Conservation (phyloP, 1,140 invertebrate species). For the Pinna nobilis region DNA sequence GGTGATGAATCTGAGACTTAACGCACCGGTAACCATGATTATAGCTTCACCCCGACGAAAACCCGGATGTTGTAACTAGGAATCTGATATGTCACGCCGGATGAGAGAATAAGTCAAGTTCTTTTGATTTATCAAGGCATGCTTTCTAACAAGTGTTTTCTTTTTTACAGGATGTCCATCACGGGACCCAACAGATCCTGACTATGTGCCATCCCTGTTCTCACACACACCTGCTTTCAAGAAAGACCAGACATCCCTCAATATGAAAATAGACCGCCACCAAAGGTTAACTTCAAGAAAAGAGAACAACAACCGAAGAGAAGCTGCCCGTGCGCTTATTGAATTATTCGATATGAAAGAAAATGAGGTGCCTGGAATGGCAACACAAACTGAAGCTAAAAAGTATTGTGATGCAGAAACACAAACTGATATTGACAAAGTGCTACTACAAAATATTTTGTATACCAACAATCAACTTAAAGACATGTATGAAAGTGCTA, state of each 20-base stretch:
- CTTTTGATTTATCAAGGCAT: too few species aligned
- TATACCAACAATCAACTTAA: not conserved
- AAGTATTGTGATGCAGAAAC: not conserved
- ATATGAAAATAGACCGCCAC: not conserved
- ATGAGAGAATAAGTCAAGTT: too few species aligned
- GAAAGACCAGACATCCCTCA: not conserved
- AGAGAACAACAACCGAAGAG: not conserved
- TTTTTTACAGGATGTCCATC: not conserved
- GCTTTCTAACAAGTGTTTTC: too few species aligned
- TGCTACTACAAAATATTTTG: not conserved
- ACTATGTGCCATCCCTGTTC: slow-evolving; percentile 8
- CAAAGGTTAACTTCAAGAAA: not conserved
- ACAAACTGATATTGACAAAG: not conserved
- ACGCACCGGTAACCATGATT: too few species aligned
- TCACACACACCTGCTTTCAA: not conserved
- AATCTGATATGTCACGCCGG: too few species aligned
- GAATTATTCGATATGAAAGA: too few species aligned
- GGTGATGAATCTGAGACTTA: too few species aligned
- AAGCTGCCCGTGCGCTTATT: not conserved
- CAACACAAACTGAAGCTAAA: not conserved
- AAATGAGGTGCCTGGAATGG: not conserved
- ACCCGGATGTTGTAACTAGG: too few species aligned
- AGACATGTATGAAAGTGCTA: not conserved
- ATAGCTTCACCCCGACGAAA: too few species aligned
- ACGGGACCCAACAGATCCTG: not conserved